phyloP scores from a whole-genome alignment of 2,888 invertebrate genomes.

The Dyspetes luteomarginatus region DNA sequence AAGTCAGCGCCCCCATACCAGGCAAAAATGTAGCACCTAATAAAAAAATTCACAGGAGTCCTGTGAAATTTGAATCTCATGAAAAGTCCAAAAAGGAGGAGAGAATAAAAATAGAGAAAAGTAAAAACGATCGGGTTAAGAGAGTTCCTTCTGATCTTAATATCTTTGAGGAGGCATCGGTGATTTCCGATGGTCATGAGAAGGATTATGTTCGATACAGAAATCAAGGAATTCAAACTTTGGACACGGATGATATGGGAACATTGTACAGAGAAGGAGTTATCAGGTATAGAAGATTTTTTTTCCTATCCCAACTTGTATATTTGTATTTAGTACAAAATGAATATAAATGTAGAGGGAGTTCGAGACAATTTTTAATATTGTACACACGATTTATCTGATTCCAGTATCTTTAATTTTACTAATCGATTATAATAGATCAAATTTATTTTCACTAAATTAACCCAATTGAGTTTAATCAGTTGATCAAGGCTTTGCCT shows the following conservation, averaged over 20 bases:
- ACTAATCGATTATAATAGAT: no score
- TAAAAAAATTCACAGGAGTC: constrained; percentile 42
- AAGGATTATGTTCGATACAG: constrained; percentile 66
- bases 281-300: constrained; percentile 77
- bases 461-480: no score
- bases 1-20: constrained; percentile 64
- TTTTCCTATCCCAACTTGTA: background rate
- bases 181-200: constrained; percentile 3
- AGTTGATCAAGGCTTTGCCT: no score
- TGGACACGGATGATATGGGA: constrained; percentile 74
- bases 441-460: no score
- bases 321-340: background rate
- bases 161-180: constrained; percentile 56
- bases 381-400: no score
- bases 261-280: constrained; percentile 76
- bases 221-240: constrained; percentile 80
- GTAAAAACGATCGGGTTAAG: constrained; percentile 30
- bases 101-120: constrained; percentile 39
- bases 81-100: constrained; percentile 44
- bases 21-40: constrained; percentile 28
- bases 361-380: no score
- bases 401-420: no score
- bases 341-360: no score
- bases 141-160: constrained; percentile 70
- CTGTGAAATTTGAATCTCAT: constrained; percentile 11